Conservation (phyloP, 1,140 invertebrate species). For the Saccostrea glomerata region DNA sequence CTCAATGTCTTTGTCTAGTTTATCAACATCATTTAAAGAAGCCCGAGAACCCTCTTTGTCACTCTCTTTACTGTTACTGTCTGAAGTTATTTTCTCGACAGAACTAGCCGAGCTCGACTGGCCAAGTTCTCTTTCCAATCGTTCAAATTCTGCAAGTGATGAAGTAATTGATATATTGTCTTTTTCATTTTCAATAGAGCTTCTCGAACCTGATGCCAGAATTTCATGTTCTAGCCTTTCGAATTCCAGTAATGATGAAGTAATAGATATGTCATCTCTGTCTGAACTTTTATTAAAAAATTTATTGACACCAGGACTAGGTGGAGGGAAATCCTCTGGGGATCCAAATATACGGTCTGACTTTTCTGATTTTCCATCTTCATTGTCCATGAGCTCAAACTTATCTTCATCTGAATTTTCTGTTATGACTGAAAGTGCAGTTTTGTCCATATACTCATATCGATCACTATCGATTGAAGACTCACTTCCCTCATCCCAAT, state of each 20-base stretch:
- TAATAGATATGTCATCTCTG: slow-evolving; percentile 78
- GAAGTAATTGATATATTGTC: slow-evolving; percentile 95
- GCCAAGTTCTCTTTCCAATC: slow-evolving; percentile 90
- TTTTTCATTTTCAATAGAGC: slow-evolving; percentile 83
- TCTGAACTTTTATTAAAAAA: slow-evolving; percentile 79
- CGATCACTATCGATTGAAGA: slow-evolving; percentile 72
- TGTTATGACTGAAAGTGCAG: slow-evolving; percentile 74
- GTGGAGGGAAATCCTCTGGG: slow-evolving; percentile 66
- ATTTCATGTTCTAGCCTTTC: slow-evolving; percentile 79
- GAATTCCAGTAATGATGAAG: slow-evolving; percentile 80
- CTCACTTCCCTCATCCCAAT: slow-evolving; percentile 63
- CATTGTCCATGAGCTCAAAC: slow-evolving; percentile 75
- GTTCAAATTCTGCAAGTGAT: slow-evolving; percentile 96
- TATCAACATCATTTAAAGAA: slow-evolving; percentile 75
- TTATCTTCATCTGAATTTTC: slow-evolving; percentile 75
- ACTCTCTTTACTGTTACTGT: slow-evolving; percentile 68
- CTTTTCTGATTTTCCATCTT: slow-evolving; percentile 70
- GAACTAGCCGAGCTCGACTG: slow-evolving; percentile 81
- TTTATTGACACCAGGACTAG: slow-evolving; percentile 67
- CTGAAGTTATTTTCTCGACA: slow-evolving; percentile 71
- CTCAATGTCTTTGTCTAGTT: slow-evolving; percentile 70
- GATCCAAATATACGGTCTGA: slow-evolving; percentile 69
- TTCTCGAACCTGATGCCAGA: slow-evolving; percentile 67
- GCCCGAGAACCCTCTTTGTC: slow-evolving; percentile 81
- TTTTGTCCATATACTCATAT: slow-evolving; percentile 75